Evolutionary conservation across 2,888 invertebrate species (phyloP).

Genomic region (Slavum lentiscoides): DNA sequence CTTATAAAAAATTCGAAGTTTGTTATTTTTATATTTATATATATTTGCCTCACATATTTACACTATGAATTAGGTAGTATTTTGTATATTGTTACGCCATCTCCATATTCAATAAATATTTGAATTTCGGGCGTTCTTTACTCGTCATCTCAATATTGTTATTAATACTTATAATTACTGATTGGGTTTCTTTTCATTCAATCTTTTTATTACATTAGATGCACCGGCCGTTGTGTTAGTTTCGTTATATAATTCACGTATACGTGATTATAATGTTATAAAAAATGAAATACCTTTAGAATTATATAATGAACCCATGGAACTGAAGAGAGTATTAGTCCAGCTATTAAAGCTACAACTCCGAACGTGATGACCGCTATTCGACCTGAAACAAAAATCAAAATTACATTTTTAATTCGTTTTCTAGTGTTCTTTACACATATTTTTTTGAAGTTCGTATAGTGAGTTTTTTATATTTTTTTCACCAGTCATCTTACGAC

Average conservation of each 20-base stretch:
- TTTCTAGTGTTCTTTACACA: background rate
- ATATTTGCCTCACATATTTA: conserved; percentile 10
- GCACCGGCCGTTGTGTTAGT: background rate
- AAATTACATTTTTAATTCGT: conserved; percentile 24
- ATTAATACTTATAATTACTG: background rate
- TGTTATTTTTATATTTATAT: background rate
- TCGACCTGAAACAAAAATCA: conserved; percentile 70
- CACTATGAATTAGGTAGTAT: conserved; percentile 2
- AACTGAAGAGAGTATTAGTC: conserved; percentile 80
- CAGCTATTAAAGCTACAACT: conserved; percentile 75
- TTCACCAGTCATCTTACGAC: background rate
- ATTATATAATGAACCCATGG: conserved; percentile 88
- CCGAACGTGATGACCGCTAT: conserved; percentile 79
- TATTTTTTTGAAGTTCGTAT: background rate
- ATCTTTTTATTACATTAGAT: conserved; percentile 3
- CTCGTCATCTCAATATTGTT: background rate
- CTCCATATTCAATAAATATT: conserved; percentile 3
- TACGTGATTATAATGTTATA: background rate
- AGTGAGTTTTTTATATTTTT: background rate
- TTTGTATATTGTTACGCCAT: conserved; percentile 18
- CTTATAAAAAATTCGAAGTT: background rate
- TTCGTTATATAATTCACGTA: background rate
- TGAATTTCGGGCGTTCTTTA: conserved; percentile 1
- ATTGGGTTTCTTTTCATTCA: background rate
- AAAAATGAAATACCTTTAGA: conserved; percentile 68